Percentiles rank a stretch among this genome's conserved stretches.
These are phyloP conservation scores for Lynx canadensis DNA, from an alignment of 2,113 vertebrate species.

Conservation along the genomic window DNA sequence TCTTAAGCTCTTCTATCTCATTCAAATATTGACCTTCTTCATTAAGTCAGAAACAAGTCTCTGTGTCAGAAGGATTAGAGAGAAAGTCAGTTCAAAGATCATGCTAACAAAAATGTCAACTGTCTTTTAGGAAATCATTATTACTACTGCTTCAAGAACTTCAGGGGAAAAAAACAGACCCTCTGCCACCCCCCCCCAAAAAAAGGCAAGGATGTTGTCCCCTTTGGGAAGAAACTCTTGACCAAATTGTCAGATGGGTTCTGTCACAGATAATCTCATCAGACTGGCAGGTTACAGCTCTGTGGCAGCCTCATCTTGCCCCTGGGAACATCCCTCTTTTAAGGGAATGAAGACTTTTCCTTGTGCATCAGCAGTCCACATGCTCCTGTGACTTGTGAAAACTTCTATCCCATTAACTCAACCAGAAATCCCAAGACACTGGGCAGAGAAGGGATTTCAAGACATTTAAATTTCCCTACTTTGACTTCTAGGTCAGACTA, in stretches of 20 bases:
- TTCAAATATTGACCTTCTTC: background rate
- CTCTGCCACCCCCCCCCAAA: background rate
- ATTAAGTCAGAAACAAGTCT: background rate
- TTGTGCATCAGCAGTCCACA: background rate
- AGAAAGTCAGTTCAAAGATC: constrained; percentile 20
- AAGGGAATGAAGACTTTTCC: background rate
- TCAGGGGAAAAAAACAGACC: background rate
- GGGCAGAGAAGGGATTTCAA: background rate
- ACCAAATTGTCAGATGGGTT: background rate
- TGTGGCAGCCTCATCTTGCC: background rate
- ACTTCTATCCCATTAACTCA: background rate
- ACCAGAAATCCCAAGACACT: background rate
- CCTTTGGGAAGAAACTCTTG: background rate
- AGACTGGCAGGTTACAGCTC: background rate
- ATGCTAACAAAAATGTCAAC: background rate
- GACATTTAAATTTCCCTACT: background rate
- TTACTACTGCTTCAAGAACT: background rate
- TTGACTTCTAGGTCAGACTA: background rate
- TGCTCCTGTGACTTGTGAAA: background rate
- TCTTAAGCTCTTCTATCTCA: background rate
- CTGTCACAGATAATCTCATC: background rate
- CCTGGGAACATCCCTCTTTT: background rate
- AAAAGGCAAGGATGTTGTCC: background rate
- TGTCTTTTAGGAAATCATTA: background rate
- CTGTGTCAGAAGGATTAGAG: background rate